Conservation (phyloP, 2,797 vertebrate species). For the Microtus obscurus region DNA sequence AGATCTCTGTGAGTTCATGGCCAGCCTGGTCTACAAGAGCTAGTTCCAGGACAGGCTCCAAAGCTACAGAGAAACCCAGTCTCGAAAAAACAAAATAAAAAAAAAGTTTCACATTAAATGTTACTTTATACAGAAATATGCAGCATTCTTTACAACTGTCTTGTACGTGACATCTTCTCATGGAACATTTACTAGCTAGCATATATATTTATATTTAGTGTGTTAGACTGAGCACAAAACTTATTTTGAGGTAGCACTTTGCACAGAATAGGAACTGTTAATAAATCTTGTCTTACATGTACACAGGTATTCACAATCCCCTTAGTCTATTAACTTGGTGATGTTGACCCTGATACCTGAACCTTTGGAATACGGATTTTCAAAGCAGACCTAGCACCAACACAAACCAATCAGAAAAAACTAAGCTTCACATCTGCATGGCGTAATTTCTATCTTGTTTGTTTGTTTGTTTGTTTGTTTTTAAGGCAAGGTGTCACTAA, state of each 20-base stretch:
- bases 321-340: not conserved
- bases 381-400: not conserved
- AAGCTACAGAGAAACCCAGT: too few species aligned
- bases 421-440: not conserved
- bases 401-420: not conserved
- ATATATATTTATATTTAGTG: not conserved
- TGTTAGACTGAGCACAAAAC: not conserved
- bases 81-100: too few species aligned
- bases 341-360: not conserved
- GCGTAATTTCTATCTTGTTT: not conserved
- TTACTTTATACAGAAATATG: not conserved
- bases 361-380: not conserved
- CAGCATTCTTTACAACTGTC: not conserved
- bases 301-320: not conserved
- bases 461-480: not conserved
- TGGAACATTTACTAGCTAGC: not conserved
- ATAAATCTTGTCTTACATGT: not conserved
- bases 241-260: not conserved
- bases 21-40: too few species aligned
- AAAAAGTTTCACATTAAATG: not conserved
- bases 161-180: not conserved
- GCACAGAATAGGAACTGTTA: not conserved
- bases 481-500: not conserved
- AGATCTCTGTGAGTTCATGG: too few species aligned
- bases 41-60: too few species aligned